Evolutionary conservation across 2,888 invertebrate genomes (phyloP).

Genomic region (Dynastes grantii): DNA sequence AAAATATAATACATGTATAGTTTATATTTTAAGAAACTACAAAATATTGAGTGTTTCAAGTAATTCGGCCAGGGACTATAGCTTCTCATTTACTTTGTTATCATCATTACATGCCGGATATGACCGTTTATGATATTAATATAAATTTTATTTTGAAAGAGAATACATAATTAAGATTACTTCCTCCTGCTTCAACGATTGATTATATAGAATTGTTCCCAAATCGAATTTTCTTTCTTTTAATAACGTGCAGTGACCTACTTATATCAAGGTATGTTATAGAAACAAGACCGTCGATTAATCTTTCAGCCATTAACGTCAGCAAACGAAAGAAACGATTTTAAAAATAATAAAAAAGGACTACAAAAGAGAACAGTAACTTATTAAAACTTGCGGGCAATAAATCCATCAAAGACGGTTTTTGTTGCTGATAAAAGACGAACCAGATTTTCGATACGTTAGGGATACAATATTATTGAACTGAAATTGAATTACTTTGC

Average conservation of each 20-base stretch:
- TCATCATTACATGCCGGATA: too few species aligned
- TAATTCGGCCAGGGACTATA: too few species aligned
- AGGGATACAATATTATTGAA: conserved; percentile 34
- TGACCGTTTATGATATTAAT: too few species aligned
- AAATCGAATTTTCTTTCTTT: not conserved
- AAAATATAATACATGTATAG: too few species aligned
- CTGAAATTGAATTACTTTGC: conserved; percentile 33
- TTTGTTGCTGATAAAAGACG: conserved; percentile 22
- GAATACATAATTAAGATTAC: too few species aligned
- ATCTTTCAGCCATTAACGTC: conserved; percentile 20
- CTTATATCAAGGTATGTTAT: not conserved
- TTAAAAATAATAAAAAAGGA: conserved; percentile 18
- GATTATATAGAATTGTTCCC: too few species aligned
- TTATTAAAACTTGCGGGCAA: conserved; percentile 23
- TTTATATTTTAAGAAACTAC: too few species aligned
- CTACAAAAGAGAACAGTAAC: conserved; percentile 7
- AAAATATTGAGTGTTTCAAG: too few species aligned
- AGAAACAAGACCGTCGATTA: not conserved
- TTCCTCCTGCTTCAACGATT: too few species aligned
- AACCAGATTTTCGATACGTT: conserved; percentile 36
- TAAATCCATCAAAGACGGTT: conserved; percentile 35
- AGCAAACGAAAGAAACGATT: conserved; percentile 2
- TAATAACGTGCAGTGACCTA: not conserved
- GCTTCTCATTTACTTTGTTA: too few species aligned
- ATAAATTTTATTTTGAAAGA: too few species aligned